These are phyloP conservation scores for Cepaea hortensis DNA, from an alignment of 2,888 invertebrate species.

Conservation along the genomic window DNA sequence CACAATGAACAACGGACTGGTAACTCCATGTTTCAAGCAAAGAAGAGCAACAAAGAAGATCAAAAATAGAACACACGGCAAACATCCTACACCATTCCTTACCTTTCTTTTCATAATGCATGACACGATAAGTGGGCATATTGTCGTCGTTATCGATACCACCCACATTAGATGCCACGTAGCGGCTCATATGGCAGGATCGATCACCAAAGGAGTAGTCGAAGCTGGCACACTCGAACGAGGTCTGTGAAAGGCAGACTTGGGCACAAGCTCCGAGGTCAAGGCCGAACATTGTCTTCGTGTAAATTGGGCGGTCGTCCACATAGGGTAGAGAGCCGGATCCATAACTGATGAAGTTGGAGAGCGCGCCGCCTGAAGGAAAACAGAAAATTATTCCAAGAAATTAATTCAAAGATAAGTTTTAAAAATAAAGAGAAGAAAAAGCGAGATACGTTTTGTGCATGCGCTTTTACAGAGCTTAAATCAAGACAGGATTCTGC, in stretches of 20 bases:
- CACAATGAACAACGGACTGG: too few relatives aligned
- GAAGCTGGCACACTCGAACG: slow-evolving; percentile 71
- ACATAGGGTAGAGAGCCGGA: slow-evolving; percentile 67
- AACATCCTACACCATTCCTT: slow-evolving; percentile 34
- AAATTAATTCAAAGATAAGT: too few relatives aligned
- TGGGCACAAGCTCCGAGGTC: slow-evolving; percentile 72
- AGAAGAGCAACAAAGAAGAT: too few relatives aligned
- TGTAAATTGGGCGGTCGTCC: slow-evolving; percentile 68
- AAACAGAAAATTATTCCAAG: not conserved
- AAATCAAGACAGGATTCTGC: too few relatives aligned
- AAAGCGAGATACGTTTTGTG: too few relatives aligned
- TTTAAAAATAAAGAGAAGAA: too few relatives aligned
- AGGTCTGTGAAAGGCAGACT: slow-evolving; percentile 68
- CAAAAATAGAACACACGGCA: not conserved
- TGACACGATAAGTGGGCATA: slow-evolving; percentile 59
- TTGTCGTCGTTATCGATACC: slow-evolving; percentile 64
- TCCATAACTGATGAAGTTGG: slow-evolving; percentile 72
- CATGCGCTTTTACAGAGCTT: too few relatives aligned
- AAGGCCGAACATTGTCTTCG: slow-evolving; percentile 67
- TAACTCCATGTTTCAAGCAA: too few relatives aligned
- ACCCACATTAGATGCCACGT: slow-evolving; percentile 69
- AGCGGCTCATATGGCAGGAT: slow-evolving; percentile 71
- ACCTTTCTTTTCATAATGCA: slow-evolving; percentile 74
- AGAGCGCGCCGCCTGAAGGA: slow-evolving; percentile 67
- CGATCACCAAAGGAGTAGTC: slow-evolving; percentile 69